Conservation (phyloP, 2,113 vertebrate species). For the Pachypanchax playfairii region DNA sequence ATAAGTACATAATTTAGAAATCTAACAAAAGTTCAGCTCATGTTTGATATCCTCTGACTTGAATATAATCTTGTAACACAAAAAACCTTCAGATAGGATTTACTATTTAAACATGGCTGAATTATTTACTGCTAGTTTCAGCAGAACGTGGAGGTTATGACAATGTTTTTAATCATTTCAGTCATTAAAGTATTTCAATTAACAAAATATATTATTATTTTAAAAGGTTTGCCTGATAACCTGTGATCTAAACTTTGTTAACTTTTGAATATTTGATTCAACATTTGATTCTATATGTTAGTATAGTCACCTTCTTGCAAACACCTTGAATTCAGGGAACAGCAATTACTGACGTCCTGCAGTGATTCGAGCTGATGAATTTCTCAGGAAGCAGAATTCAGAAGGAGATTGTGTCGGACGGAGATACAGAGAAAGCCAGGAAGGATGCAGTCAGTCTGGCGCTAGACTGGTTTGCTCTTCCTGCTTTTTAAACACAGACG, state of each 20-base stretch:
- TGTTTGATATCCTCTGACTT: neutral
- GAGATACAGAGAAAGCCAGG: constrained; percentile 49
- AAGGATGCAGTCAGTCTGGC: constrained; percentile 48
- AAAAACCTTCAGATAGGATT: too few species aligned
- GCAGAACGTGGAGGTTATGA: neutral
- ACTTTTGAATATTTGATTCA: too few species aligned
- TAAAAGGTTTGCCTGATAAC: too few species aligned
- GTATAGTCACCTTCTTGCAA: constrained; percentile 1
- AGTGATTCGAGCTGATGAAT: constrained; percentile 2
- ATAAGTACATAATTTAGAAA: too few species aligned
- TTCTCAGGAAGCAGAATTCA: constrained; percentile 39
- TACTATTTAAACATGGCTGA: too few species aligned
- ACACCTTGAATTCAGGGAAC: neutral
- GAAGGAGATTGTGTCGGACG: constrained; percentile 32
- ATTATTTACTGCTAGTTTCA: neutral
- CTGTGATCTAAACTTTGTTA: too few species aligned
- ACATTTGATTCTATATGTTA: neutral
- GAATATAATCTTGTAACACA: neutral
- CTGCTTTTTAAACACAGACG: constrained; percentile 53
- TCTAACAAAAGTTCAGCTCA: neutral
- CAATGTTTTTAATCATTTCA: neutral
- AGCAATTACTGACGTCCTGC: constrained; percentile 10
- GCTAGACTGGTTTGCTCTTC: constrained; percentile 39
- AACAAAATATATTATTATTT: too few species aligned
- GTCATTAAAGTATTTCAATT: neutral